Evolutionary conservation across 2,888 invertebrate species (phyloP), one percentile per base, ranked within the genome.

Genomic region (Lydus trimaculatus): DNA sequence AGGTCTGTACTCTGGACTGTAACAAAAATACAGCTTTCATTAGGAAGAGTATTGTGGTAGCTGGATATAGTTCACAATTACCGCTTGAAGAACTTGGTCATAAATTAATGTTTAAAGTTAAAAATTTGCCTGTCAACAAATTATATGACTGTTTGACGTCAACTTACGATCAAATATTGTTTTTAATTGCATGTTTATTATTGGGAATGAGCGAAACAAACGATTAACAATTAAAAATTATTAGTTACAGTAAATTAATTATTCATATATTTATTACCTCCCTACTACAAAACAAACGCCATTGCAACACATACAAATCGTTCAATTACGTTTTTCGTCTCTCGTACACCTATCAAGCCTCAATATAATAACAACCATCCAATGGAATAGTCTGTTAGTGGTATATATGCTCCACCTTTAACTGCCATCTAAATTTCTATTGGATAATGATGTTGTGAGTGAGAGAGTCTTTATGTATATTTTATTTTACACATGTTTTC

Each of bases 1-100:
- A 90, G 84, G 80, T 90, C 89, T 66, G 85, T 82, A 71, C 84
- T 84, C 79, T 86, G 87, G 58, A 75, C 83, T 83, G 79, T 28
- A 82, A 82, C 62, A 72, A 76, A 67, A 67, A 48, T 28, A 28
- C 4, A 28, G 28, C 28, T 28, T 28, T 3, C 2, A 28, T 28
- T n/a, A n/a, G n/a, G n/a, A n/a, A n/a, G n/a, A n/a, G n/a, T n/a
- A n/a, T n/a, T n/a, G n/a, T n/a, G n/a, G n/a, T n/a, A n/a, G n/a
- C n/a, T n/a, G n/a, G n/a, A n/a, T n/a, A n/a, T n/a, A n/a, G n/a
- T n/a, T n/a, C n/a, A n/a, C n/a, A n/a, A n/a, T n/a, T n/a, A n/a
- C n/a, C n/a, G n/a, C n/a, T n/a, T n/a, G n/a, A n/a, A n/a, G n/a
- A n/a, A n/a, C n/a, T n/a, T n/a, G n/a, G n/a, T n/a, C n/a, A n/a